A percentile compares a stretch with the other conserved stretches of the same genome.
Conservation (phyloP, 30 jellyfish, hydroid and myxozoan genomes). For the Hydractinia symbiolongicarpus region DNA sequence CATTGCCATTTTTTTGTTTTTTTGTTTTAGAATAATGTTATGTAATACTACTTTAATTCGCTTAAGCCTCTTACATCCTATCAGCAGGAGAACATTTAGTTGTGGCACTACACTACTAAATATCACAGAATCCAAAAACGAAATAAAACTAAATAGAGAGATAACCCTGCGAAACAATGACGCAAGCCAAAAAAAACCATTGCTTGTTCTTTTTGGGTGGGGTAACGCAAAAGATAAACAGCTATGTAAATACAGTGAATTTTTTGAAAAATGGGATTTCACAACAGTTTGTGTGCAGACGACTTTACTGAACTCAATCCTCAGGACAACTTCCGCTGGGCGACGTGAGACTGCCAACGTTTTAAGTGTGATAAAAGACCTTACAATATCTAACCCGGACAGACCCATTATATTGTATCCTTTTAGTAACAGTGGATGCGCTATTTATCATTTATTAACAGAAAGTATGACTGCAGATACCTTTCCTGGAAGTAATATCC, state of each 20-base stretch:
- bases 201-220: constrained; percentile 81
- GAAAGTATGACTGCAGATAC: constrained; percentile 2
- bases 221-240: constrained; percentile 47
- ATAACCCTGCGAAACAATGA: constrained; percentile 2
- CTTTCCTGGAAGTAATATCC: constrained; percentile 6
- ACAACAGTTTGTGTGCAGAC: constrained; percentile 62
- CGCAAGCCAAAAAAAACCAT: constrained; percentile 31
- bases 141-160: background rate
- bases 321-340: constrained; percentile 47
- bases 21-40: too few relatives aligned
- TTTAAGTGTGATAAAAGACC: constrained; percentile 20
- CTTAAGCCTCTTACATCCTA: too few relatives aligned
- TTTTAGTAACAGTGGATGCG: constrained; percentile 82
- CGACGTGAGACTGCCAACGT: constrained; percentile 36
- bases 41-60: too few relatives aligned
- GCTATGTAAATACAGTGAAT: constrained; percentile 47
- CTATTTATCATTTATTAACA: constrained; percentile 38
- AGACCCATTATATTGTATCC: constrained; percentile 31
- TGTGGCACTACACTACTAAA: too few relatives aligned
- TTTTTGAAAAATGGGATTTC: constrained; percentile 45
- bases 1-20: too few relatives aligned
- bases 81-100: too few relatives aligned
- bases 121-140: background rate
- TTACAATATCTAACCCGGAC: background rate
- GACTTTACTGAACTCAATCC: constrained; percentile 40